Percentiles rank a stretch among this genome's conserved stretches.
These are phyloP conservation scores for Borostomias antarcticus DNA, from an alignment of 2,797 vertebrate genomes.

Conservation along the genomic window DNA sequence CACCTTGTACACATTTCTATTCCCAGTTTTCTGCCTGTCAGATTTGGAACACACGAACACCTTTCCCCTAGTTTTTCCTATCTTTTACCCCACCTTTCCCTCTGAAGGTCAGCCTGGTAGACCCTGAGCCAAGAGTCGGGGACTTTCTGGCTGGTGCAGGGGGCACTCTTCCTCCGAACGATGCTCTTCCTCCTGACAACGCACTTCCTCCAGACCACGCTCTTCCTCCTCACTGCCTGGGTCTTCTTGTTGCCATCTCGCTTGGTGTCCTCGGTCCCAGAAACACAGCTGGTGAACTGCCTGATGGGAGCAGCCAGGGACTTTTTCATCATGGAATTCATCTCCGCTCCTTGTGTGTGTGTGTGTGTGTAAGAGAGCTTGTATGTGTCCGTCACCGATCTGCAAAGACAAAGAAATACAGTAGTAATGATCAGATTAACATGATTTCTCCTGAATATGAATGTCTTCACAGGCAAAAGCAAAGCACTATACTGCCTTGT, in stretches of 20 bases:
- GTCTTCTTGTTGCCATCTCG: constrained; percentile 42
- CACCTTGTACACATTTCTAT: too few species aligned
- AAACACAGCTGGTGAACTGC: constrained; percentile 72
- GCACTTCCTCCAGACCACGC: constrained; percentile 71
- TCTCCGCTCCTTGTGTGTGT: constrained; percentile 25
- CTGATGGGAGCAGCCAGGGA: constrained; percentile 71
- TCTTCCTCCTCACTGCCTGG: constrained; percentile 67
- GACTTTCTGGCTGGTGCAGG: constrained; percentile 68
- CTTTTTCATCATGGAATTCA: constrained; percentile 72
- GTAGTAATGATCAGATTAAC: not conserved
- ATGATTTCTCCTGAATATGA: too few species aligned
- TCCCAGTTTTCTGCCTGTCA: too few species aligned
- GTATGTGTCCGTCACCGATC: not conserved
- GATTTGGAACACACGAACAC: too few species aligned
- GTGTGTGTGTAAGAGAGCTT: not conserved
- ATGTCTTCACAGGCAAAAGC: too few species aligned
- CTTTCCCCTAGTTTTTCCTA: constrained; percentile 17
- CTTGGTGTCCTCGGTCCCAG: constrained; percentile 45
- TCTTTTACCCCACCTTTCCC: constrained; percentile 68
- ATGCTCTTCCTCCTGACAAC: constrained; percentile 64
- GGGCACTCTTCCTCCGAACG: constrained; percentile 62
- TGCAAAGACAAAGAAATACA: not conserved
- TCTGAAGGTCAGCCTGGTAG: constrained; percentile 77
- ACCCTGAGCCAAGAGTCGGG: constrained; percentile 75
- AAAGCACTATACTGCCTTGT: too few species aligned